Evolutionary conservation across 92 coral and sea anemone genomes (phyloP), one percentile per base, ranked within the genome.

Genomic region (Porites cylindrica): DNA sequence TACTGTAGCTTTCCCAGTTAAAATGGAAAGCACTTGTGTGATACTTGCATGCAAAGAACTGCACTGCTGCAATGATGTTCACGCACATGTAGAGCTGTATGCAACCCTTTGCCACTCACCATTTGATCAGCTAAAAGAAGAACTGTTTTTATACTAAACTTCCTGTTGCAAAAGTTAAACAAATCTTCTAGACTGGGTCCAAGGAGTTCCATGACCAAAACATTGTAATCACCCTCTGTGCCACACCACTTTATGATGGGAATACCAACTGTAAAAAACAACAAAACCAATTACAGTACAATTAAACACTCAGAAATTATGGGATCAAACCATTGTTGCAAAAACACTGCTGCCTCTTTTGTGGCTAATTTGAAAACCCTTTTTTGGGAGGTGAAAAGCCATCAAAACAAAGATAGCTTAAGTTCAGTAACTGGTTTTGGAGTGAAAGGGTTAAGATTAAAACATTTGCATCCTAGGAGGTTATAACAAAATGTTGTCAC

Each of bases 181-280:
- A 97, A 95, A 87, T 97, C 99, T 72, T 97, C 99, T 61, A 97
- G 80, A 90, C 99, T 97, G 56, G 99, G 99, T 14, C 99, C 99
- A 62, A 97, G 87, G n/a, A 97, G 91, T 77, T 97, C 99, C 99
- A 97, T 97, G 26, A 97, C 99, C 43, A 97, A 90, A 23, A 97
- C 99, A 88, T 97, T 97, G 81, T 97, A 97, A 58, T 97, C 99
- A 1, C 99, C 99, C 77, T 97, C 99, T 56, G 99, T 97, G 56
- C 99, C 99, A 91, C 99, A 97, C 99, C 99, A 97, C 90, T 97
- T 97, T 85, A 97, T 97, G 56, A 97, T 96, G 14, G 99, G 99
- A 24, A 97, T 97, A 63, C 99, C 99, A 79, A 97, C 99, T 96
- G 86, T n/a, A 23, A 18, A 70, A 1, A 78, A 72, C 12, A 79